Percentiles rank a stretch among this genome's conserved stretches.
These are phyloP conservation scores for Epinotia demarniana DNA, from an alignment of 2,888 invertebrate genomes.

Conservation along the genomic window DNA sequence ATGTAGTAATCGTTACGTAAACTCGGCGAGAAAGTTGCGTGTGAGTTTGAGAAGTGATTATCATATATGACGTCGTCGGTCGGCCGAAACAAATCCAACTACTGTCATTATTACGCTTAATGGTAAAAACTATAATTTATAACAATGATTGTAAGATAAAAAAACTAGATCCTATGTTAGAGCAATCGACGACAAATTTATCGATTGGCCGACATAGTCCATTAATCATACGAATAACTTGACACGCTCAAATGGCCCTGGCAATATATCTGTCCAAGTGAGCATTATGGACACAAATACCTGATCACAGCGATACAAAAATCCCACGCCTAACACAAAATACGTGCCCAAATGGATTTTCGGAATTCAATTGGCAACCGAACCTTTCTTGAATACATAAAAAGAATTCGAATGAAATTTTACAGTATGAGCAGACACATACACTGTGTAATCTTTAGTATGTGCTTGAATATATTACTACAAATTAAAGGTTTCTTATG, in stretches of 20 bases:
- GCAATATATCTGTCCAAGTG: neutral
- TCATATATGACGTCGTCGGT: slow-evolving; percentile 38
- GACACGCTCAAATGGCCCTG: slow-evolving; percentile 14
- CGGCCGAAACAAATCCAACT: slow-evolving; percentile 20
- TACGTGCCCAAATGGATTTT: slow-evolving; percentile 27
- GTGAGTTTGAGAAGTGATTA: slow-evolving; percentile 59
- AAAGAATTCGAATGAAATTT: neutral
- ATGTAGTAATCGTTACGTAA: slow-evolving; percentile 70
- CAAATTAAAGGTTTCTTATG: neutral
- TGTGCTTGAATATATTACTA: slow-evolving; percentile 10
- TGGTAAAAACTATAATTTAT: slow-evolving; percentile 20
- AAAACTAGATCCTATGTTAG: slow-evolving; percentile 21
- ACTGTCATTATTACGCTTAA: slow-evolving; percentile 11
- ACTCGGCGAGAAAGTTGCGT: slow-evolving; percentile 68
- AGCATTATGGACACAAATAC: slow-evolving; percentile 14
- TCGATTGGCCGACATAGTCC: neutral
- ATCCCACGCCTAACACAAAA: slow-evolving; percentile 27
- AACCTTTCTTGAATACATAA: slow-evolving; percentile 23
- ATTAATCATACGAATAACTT: slow-evolving; percentile 18
- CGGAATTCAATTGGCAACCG: slow-evolving; percentile 3
- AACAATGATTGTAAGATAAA: neutral
- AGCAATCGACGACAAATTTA: slow-evolving; percentile 9
- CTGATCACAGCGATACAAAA: neutral
- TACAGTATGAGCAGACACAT: neutral
- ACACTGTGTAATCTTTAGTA: slow-evolving; percentile 2